A percentile compares a stretch with the other conserved stretches of the same genome.
phyloP scores from a whole-genome alignment of 2,797 vertebrate species.

The Sarcoramphus papa region DNA sequence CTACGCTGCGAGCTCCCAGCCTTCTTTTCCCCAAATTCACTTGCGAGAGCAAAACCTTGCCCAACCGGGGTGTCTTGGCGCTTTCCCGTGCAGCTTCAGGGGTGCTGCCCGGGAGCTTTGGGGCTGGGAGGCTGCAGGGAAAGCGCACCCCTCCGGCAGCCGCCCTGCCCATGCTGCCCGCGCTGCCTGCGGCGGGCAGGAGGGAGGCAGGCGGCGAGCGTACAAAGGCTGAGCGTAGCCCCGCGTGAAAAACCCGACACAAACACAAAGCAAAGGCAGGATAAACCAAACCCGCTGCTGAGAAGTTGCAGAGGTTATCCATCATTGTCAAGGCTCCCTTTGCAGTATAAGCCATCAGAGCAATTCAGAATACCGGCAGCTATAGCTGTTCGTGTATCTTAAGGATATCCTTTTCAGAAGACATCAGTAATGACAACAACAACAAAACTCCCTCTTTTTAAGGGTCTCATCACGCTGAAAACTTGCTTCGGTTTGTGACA shows the following conservation, averaged over 20 bases:
- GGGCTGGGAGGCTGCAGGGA: background rate
- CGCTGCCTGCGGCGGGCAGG: background rate
- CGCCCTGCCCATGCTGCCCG: background rate
- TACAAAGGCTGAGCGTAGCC: slow-evolving; percentile 41
- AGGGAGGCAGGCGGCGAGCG: background rate
- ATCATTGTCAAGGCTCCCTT: slow-evolving; percentile 66
- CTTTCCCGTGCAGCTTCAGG: background rate
- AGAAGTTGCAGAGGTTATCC: slow-evolving; percentile 62
- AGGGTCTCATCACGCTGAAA: slow-evolving; percentile 14
- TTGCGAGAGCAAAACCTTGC: background rate
- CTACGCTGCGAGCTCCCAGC: fast-evolving
- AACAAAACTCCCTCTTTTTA: background rate
- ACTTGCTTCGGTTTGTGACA: slow-evolving; percentile 27
- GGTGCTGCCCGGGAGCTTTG: background rate
- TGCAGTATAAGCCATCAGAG: slow-evolving; percentile 36
- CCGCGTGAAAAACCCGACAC: slow-evolving; percentile 53
- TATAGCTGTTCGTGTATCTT: slow-evolving; percentile 10
- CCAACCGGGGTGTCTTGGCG: fast-evolving
- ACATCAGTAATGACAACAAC: background rate
- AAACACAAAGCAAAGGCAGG: slow-evolving; percentile 58
- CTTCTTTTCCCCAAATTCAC: background rate
- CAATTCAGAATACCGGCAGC: slow-evolving; percentile 6
- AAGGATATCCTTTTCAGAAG: background rate
- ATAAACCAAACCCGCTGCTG: slow-evolving; percentile 48
- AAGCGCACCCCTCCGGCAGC: background rate